Conservation (phyloP, 2,888 invertebrate species). For the Polydrusus pterygomalis region DNA sequence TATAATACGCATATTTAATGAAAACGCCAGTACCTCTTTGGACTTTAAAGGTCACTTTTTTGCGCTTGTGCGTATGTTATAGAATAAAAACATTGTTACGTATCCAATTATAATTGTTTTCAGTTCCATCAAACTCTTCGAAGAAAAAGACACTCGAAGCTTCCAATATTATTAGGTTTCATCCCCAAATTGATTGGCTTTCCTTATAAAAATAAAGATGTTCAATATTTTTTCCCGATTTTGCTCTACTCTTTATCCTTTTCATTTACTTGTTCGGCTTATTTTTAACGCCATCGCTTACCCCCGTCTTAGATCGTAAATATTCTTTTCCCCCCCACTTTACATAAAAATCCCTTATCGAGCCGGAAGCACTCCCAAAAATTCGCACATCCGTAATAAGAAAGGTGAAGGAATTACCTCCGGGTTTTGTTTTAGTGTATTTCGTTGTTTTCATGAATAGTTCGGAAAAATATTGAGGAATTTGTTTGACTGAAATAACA, state of each 20-base stretch:
- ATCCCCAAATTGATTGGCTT: constrained; percentile 30
- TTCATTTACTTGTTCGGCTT: constrained; percentile 38
- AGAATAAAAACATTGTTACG: no score
- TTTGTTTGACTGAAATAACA: neutral
- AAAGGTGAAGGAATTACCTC: constrained; percentile 38
- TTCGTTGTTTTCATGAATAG: constrained; percentile 26
- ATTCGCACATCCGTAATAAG: constrained; percentile 39
- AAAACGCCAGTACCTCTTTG: no score
- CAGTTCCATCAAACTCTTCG: no score
- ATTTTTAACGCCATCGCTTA: constrained; percentile 40
- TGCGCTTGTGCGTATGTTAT: no score
- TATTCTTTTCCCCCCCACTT: constrained; percentile 36
- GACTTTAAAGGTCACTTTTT: no score
- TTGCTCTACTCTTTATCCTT: constrained; percentile 12
- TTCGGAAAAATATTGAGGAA: neutral
- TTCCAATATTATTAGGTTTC: constrained; percentile 4
- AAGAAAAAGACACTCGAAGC: neutral
- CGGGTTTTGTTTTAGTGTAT: constrained; percentile 40
- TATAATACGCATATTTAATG: no score
- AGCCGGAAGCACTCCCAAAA: constrained; percentile 36
- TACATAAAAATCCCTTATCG: constrained; percentile 44
- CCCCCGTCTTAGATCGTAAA: constrained; percentile 33
- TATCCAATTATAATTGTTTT: no score
- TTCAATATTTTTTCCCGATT: constrained; percentile 31
- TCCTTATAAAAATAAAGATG: constrained; percentile 36